phyloP scores from a whole-genome alignment of 2,888 invertebrate genomes.

The Machimus atricapillus region DNA sequence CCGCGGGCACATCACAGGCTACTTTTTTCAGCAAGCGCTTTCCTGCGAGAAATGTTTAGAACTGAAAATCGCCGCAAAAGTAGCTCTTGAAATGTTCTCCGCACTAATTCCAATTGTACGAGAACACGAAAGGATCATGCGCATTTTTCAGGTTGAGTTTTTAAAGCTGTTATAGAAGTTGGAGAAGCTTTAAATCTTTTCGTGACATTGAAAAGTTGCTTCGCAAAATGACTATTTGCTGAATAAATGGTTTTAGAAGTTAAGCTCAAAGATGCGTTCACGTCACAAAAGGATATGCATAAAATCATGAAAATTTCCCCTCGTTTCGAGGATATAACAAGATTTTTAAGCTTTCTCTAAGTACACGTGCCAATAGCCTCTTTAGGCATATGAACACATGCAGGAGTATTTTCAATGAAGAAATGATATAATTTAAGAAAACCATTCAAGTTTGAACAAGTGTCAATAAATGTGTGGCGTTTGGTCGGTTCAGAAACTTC shows the following conservation, averaged over 20 bases:
- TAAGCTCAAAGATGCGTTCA: neutral
- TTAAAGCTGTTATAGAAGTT: neutral
- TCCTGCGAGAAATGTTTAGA: neutral
- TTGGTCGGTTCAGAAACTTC: neutral
- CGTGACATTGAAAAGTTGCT: constrained; percentile 22
- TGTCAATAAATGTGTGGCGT: neutral
- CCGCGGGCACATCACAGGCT: neutral
- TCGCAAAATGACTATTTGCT: neutral
- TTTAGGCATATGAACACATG: neutral
- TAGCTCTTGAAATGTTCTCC: neutral
- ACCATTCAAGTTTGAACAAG: neutral
- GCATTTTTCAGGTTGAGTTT: neutral
- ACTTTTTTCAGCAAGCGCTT: neutral
- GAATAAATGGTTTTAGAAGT: neutral
- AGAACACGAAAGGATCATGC: neutral
- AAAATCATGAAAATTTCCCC: neutral
- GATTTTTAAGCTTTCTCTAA: neutral
- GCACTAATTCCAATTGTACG: neutral
- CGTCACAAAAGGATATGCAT: neutral
- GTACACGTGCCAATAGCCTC: neutral
- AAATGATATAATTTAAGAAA: neutral
- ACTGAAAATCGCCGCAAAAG: neutral
- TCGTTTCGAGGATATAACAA: neutral
- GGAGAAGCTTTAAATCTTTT: neutral
- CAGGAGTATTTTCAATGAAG: neutral